Evolutionary conservation across 2,797 vertebrate genomes (phyloP), one percentile per base, ranked within the genome.

Genomic region (Tolypeutes matacus): DNA sequence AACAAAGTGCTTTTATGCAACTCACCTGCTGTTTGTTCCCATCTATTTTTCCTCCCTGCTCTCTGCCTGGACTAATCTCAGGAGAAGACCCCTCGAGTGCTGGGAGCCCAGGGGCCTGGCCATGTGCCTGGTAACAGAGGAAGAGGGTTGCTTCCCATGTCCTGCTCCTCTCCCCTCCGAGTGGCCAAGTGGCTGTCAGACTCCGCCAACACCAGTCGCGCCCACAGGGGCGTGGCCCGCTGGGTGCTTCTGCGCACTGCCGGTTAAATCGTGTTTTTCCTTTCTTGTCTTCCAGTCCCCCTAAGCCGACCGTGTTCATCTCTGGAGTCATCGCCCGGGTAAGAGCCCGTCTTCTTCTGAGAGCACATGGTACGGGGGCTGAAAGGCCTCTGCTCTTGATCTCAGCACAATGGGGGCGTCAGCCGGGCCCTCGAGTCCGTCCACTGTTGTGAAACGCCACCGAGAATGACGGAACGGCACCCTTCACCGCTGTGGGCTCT

Each of bases 311-410:
- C 0, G 98, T 99, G 96, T 98, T 99, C 96, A 99, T 99, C 98
- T 99, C 99, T 31, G 99, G 99, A 91, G 99, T 99, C 92, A 97
- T 99, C 95, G 99, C 99, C 94, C 99, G 99, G 99, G 99, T 99
- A 98, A 98, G 98, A 96, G 91, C 95, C 82, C 58, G 20, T 27
- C 8, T 86, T 92, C 56, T 86, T 72, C 93, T 81, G 73, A 21
- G 64, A 1, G 89, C 20, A 0, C 64, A 82, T 86, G 56, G 91
- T 56, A 20, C 56, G 23, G 86, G 42, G 60, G 36, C 67, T 56
- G 77, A 15, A 53, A 84, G 64, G 75, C 51, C 93, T 96, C 96
- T 81, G 49, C 91, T 77, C 80, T 96, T 95, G 80, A 83, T 70
- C 27, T 70, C 46, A 53, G 53, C 34, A 25, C 13, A 11, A 11